Conservation (phyloP, 2,113 vertebrate species). For the Cromileptes altivelis region DNA sequence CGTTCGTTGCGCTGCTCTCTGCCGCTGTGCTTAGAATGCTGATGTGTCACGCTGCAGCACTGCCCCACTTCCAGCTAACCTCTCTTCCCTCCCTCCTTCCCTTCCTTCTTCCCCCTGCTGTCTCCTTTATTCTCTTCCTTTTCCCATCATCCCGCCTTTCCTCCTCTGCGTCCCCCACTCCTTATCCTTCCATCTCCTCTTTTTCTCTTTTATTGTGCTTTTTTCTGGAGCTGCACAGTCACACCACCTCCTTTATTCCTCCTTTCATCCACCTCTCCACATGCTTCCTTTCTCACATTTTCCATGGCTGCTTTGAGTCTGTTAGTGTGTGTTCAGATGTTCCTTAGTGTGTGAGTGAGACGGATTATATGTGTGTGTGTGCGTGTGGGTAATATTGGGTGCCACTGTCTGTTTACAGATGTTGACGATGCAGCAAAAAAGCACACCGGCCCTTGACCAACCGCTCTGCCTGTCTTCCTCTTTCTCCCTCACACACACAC, state of each 20-base stretch:
- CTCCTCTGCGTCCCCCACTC: background rate
- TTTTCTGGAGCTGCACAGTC: background rate
- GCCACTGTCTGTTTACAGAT: slow-evolving; percentile 61
- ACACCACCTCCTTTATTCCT: slow-evolving; percentile 25
- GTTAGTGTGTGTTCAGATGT: slow-evolving; percentile 8
- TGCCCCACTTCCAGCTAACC: slow-evolving; percentile 87
- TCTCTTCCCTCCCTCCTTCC: slow-evolving; percentile 58
- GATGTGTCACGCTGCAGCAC: slow-evolving; percentile 88
- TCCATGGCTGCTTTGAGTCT: slow-evolving; percentile 15
- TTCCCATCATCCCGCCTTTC: slow-evolving; percentile 25
- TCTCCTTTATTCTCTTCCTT: slow-evolving; percentile 41
- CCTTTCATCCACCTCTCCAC: background rate
- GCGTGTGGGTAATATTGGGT: slow-evolving; percentile 13
- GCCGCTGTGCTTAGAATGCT: slow-evolving; percentile 85
- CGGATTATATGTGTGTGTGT: background rate
- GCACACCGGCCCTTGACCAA: slow-evolving; percentile 34
- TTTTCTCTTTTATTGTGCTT: slow-evolving; percentile 14
- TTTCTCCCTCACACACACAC: background rate
- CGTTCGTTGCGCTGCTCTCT: slow-evolving; percentile 72
- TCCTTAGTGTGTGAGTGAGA: slow-evolving; percentile 7
- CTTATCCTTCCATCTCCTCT: slow-evolving; percentile 5
- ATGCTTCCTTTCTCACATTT: slow-evolving; percentile 14
- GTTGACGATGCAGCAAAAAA: slow-evolving; percentile 62
- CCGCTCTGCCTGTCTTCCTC: slow-evolving; percentile 1
- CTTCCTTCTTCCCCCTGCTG: slow-evolving; percentile 9